Evolutionary conservation across 64 coral and sea anemone genomes (phyloP), one percentile per base, ranked within the genome.

Genomic region (Porites lutea): DNA sequence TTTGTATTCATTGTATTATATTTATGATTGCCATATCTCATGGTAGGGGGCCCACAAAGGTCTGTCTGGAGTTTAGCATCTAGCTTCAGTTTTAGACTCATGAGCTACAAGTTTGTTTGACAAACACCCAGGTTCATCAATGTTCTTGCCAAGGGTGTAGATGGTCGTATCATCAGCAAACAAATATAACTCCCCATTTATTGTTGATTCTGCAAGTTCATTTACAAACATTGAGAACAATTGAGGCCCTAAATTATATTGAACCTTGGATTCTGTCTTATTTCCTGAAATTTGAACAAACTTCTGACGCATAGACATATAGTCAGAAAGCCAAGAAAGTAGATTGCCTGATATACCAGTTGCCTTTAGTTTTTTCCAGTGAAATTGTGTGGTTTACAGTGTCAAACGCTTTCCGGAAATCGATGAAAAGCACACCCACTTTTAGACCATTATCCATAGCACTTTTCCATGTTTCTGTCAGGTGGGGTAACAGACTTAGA

Each of bases 381-480:
- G 77, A 74, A 21, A 75, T 67, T 50, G 66, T 86, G 46, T 92
- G 90, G 67, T 80, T 85, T 65, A 92, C 79, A 71, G 79, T 75
- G 71, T 92, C 90, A 74, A 85, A 92, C 74, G 90, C 81, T 67
- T 92, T 92, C 57, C 68, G 80, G 52, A 92, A 86, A 47, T 85
- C 71, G 44, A 92, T 92, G 71, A 92, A 92, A 80, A 92, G 70
- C 19, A 63, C 81, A 75, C 90, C 66, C 50, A 91, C 89, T 84
- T 27, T 58, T 59, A 10, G 54, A 54, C 78, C 73, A 52, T 71
- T 65, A 62, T 92, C 89, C 23, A 91, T n/a, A 73, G 79, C 79
- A 72, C 20, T 55, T 18, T 55, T 54, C 89, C 80, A 86, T 86
- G 71, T 86, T 85, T 86, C 90, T 12, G 90, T 92, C 50, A 86